Evolutionary conservation across 2,113 vertebrate species (phyloP), one percentile per base, ranked within the genome.

Genomic region (Balaenoptera acutorostrata): DNA sequence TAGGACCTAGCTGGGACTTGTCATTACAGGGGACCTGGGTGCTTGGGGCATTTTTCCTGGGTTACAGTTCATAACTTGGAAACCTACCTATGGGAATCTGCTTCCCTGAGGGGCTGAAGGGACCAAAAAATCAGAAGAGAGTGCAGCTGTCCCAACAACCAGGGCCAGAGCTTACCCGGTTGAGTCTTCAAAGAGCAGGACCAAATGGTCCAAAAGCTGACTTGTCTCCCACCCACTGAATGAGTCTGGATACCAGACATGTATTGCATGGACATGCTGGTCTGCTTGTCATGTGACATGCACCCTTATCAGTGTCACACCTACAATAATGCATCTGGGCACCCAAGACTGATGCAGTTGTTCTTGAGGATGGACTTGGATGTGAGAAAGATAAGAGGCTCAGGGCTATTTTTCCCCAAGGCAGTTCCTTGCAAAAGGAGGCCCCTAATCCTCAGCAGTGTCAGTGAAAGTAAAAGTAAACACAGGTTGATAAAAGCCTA

Each of bases 391-490:
- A 78, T 41, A 77, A 63, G 10, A 91, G 21, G 64, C 55, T 88
- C 21, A 20, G 25, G 13, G 39, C 3, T 13, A 10, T 88, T 15
- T 83, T 90, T 9, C 11, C 15, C 41, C 33, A 90, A 77, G 59
- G 9, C 31, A 69, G 12, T 63, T 55, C 15, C 80, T 33, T 57
- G 36, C n/a, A 59, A 64, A 81, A 88, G 25, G 41, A 93, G 44
- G 29, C 3, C 77, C 23, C 13, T n/a, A 78, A 66, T 80, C 27
- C 29, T 57, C 75, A 84, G n/a, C 39, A 39, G 13, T 71, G 5
- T 77, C 55, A 93, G 55, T 36, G 61, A 91, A 82, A 87, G 63
- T 39, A 69, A 88, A 87, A 83, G 52, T 36, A 93, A 95, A 93
- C 52, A 46, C 6, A 0, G 14, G 52, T 82, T 77, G 49, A 31